Percentiles rank a stretch among this genome's conserved stretches.
phyloP scores from a whole-genome alignment of 2,113 vertebrate species.

The Lophotis ruficrista region DNA sequence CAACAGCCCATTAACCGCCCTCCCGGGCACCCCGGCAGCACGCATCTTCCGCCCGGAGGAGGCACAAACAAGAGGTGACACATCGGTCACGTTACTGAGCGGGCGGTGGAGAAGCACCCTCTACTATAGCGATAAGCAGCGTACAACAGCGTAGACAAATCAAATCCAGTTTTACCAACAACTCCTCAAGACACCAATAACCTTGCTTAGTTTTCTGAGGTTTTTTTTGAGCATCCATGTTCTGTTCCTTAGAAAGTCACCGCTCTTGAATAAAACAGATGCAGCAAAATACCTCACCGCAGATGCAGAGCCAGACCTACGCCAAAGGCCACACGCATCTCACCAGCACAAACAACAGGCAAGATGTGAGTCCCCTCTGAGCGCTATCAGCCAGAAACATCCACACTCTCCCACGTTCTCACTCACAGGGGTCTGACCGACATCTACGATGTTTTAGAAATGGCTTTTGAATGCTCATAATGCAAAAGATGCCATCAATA shows the following conservation, averaged over 20 bases:
- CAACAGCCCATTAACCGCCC: not conserved
- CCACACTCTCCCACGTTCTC: accelerated
- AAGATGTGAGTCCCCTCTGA: accelerated
- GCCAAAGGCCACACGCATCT: not conserved
- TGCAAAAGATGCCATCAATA: not conserved
- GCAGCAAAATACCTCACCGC: accelerated
- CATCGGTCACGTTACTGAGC: accelerated
- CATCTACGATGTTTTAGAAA: not conserved
- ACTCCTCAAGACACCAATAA: accelerated
- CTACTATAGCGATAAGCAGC: accelerated
- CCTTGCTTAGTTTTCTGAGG: not conserved
- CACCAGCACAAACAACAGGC: not conserved
- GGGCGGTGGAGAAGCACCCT: not conserved
- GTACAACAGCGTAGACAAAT: not conserved
- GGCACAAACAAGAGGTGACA: not conserved
- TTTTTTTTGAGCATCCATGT: not conserved
- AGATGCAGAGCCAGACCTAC: not conserved
- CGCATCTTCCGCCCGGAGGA: not conserved
- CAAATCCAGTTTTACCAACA: not conserved
- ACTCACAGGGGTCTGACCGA: not conserved
- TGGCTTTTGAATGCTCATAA: not conserved
- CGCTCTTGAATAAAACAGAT: not conserved
- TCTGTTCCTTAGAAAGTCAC: not conserved
- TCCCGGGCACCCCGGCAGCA: not conserved
- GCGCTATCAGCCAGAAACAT: not conserved